Base-by-base conservation (phyloP, 2,888 invertebrate species). In the Rhingia rostrata region DNA sequence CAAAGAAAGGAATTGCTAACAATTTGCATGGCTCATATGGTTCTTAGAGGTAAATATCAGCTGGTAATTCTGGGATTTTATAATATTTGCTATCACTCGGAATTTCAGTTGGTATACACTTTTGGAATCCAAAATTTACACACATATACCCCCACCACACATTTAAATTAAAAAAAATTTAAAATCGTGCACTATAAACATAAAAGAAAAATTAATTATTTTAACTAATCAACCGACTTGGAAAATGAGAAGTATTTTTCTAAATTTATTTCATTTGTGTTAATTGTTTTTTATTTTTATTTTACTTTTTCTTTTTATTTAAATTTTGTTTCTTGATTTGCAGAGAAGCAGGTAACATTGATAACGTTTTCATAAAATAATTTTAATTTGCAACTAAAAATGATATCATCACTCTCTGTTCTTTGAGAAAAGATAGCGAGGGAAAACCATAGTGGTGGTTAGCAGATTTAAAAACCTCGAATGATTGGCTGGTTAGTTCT, bases 31-130 rank as follows among this genome's bases (percentile, higher is more conserved):
- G 74, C 70, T 86, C 87, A 84, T 86, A 87, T 89, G 89, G 91
- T 91, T 90, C 90, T 89, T 88, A 92, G 91, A 90, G 91, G 93
- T 94, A 96, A 98, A 98, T 98, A 98, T 98, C 98, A 98, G 97
- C 97, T 97, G 97, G 97, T 98, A 98, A 98, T 97, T 97, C 96
- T 96, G 96, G 96, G 96, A 93, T 93, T 90, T 90, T 92, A 22
- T 22, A 84, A 87, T 80, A 87, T 90, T 91, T 91, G 88, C 88
- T 88, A 89, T 88, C 90, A 92, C 95, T 95, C 97, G 96, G 97
- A 94, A 94, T 97, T 94, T 95, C 94, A 93, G 94, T 94, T 96
- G 97, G 95, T 97, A 97, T 97, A 91, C 92, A 93, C 90, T 91
- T 91, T 91, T 88, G 86, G 90, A 89, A 90, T 90, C 90, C 87